Base-by-base conservation (phyloP, 2,888 invertebrate species). In the Endomychus coccineus region DNA sequence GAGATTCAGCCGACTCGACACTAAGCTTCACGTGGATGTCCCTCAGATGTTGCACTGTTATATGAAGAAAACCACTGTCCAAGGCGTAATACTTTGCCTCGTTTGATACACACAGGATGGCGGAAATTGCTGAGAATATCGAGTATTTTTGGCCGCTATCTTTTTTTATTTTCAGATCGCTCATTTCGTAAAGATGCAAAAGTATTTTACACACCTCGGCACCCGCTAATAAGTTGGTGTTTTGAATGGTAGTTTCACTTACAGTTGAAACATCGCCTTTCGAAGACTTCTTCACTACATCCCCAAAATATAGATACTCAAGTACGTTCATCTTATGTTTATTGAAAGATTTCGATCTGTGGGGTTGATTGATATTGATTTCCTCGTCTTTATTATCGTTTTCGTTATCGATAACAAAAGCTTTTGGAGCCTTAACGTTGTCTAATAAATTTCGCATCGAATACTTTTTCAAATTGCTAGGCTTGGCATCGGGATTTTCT, bases 81-180 rank as follows among this genome's bases (percentile, higher is more conserved):
- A 71, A 44, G 0, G 71, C 71, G 30, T 54, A 54, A 40, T 50
- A 60, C 48, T 73, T 73, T 0, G 73, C 71, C 44, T 67, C 63
- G 4, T 45, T 44, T 0, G 73, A 73, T 11, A 70, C 54, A 19
- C 66, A 64, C 2, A 73, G 46, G 15, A 73, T 46, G 50, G 68
- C 66, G 1, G 70, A 62, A 16, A 73, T 51, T 0, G 69, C 64
- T 10, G 59, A 56, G 1, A 61, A 51, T 11, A 71, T 58, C 1
- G 64, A 42, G n/a, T 57, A 54, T 46, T 67, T 70, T 34, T 66
- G 68, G 25, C 41, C 9, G 23, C 19, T 38, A 4, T 57, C 54
- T 30, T 59, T 59, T 6, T 44, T 43, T 17, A 49, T 54, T 46
- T 61, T 65, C 15, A 63, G 52, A 43, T 56, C 64, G 21, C 63